These are phyloP conservation scores for Piaya cayana DNA, from an alignment of 2,113 vertebrate species.

Conservation along the genomic window DNA sequence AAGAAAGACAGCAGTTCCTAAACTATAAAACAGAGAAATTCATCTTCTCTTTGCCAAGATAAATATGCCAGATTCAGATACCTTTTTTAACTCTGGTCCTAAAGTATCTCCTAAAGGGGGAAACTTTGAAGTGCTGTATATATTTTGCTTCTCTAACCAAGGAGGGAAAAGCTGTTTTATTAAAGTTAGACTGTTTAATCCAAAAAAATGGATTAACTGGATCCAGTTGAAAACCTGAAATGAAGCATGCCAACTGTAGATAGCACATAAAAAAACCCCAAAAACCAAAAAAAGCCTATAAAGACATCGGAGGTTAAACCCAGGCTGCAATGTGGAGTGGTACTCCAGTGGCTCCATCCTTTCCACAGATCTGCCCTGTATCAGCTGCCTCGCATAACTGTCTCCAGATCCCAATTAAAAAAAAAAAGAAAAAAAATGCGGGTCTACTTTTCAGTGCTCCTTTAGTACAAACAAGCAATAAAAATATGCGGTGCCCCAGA, in stretches of 20 bases:
- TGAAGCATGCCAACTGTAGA: neutral
- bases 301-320: neutral
- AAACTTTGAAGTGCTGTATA: neutral
- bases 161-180: neutral
- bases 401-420: neutral
- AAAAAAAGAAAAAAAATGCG: neutral
- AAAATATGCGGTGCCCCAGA: neutral
- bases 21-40: neutral
- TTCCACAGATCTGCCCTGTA: neutral
- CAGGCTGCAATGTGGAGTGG: neutral
- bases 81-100: neutral
- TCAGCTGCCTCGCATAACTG: neutral
- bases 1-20: neutral
- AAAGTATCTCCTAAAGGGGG: neutral
- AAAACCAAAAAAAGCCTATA: neutral
- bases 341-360: neutral
- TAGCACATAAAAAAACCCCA: neutral
- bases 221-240: neutral
- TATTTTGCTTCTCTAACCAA: neutral
- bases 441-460: neutral
- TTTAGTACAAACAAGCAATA: neutral
- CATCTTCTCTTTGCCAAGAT: neutral
- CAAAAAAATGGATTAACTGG: too few species aligned
- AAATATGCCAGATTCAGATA: neutral
- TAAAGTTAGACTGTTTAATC: neutral